Percentiles rank a stretch among this genome's conserved stretches.
Conservation (phyloP, 1,140 invertebrate species). For the Heliconius nattereri region DNA sequence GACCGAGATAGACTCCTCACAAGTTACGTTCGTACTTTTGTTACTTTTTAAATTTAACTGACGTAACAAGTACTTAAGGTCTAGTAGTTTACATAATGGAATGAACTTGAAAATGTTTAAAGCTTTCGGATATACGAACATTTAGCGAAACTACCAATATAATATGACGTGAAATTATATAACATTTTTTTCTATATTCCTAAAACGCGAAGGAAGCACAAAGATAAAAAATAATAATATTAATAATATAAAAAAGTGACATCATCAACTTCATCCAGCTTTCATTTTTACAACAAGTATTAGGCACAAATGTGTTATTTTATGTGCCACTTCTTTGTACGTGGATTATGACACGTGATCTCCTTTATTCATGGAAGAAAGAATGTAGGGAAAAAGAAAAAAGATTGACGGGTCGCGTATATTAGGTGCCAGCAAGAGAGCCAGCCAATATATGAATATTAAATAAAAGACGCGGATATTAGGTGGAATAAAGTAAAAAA, state of each 20-base stretch:
- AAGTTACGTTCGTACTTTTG: constrained; percentile 38
- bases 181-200: not conserved
- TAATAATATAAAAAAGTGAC: constrained; percentile 2
- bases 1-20: constrained; percentile 36
- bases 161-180: not conserved
- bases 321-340: constrained; percentile 71
- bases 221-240: not conserved
- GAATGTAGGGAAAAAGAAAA: constrained; percentile 30
- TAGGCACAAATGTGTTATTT: constrained; percentile 49
- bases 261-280: constrained; percentile 36
- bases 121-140: not conserved
- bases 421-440: constrained; percentile 21
- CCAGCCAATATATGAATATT: constrained; percentile 22
- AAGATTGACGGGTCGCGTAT: constrained; percentile 36
- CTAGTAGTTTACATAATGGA: too few relatives aligned
- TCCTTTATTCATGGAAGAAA: constrained; percentile 64
- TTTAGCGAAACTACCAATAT: too few relatives aligned
- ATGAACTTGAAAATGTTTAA: not conserved
- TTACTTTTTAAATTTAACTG: not conserved
- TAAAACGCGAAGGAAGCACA: not conserved
- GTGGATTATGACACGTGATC: constrained; percentile 75
- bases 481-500: not conserved
- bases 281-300: constrained; percentile 67
- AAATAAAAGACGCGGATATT: not conserved
- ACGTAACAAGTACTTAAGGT: too few relatives aligned